Base-by-base conservation (phyloP, 2,113 vertebrate genomes). In the human region DNA sequence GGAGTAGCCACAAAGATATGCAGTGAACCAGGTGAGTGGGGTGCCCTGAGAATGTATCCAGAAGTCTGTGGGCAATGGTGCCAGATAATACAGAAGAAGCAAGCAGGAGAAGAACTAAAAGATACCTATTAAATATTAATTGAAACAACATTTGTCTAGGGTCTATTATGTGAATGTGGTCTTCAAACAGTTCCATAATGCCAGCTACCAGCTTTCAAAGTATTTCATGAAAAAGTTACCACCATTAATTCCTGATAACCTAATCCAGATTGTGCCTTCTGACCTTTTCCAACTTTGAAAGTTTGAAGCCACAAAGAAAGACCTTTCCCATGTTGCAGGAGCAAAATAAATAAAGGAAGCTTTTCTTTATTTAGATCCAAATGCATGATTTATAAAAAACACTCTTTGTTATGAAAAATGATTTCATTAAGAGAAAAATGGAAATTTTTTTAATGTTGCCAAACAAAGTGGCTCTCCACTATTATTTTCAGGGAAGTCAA, bases 351-450 rank as follows among this genome's bases (percentile, higher is more conserved):
- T 17, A 40, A 86, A 79, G 14, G 72, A 23, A n/a, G 52, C n/a
- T 64, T 96, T 93, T 81, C 18, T 64, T 89, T 79, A 76, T 88
- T 90, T 61, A 88, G 32, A 1, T 88, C 5, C n/a, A 96, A 83
- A 55, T 86, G 40, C 2, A 23, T 83, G 66, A 72, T 81, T 90
- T 82, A 85, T 1, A 57, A 27, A 40, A 73, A 79, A 38, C 14
- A 55, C 14, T 89, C 23, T 85, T 95, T 94, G 1, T 45, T 72
- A 25, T 92, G 32, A 82, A 81, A 43, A 88, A 66, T 80, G 40
- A 73, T 95, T 96, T 97, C 25, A 93, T 61, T 91, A 83, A 93
- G n/a, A 88, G 55, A 93, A 82, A 96, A 94, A 81, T 40, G 18
- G 40, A 89, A 55, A 84, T 48, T 75, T 96, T 68, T 52, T 64